phyloP scores from a whole-genome alignment of 2,888 invertebrate genomes.

The Plebejus argus region DNA sequence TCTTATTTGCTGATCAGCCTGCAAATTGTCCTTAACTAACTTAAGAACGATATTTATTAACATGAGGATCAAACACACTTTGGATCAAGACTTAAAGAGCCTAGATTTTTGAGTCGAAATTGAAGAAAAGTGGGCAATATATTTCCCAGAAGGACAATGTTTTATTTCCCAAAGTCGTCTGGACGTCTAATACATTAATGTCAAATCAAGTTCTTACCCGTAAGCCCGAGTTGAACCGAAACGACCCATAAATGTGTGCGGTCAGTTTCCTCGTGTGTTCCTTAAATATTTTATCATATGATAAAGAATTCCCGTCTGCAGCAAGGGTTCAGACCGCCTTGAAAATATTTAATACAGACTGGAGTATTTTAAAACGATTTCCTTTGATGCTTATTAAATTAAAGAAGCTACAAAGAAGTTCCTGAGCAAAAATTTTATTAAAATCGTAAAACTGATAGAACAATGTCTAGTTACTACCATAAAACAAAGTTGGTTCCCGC shows the following conservation, averaged over 20 bases:
- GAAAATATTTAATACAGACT: conserved; percentile 1
- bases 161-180: conserved; percentile 4
- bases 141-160: neutral
- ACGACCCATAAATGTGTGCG: neutral
- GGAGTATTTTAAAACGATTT: neutral
- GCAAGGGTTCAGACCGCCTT: neutral
- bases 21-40: too few species aligned
- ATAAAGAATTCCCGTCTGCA: conserved; percentile 10
- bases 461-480: neutral
- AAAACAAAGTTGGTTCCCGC: neutral
- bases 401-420: neutral
- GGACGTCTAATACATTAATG: conserved; percentile 12
- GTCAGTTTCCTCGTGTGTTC: conserved; percentile 4
- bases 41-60: too few species aligned
- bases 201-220: conserved; percentile 18
- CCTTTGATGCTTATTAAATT: neutral
- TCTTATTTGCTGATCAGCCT: too few species aligned
- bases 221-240: neutral
- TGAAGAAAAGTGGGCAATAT: neutral
- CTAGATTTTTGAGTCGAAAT: neutral
- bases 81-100: too few species aligned
- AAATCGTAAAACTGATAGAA: neutral
- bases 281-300: conserved; percentile 17
- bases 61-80: too few species aligned
- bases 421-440: neutral